Evolutionary conservation across 2,888 invertebrate species (phyloP), one percentile per base, ranked within the genome.

Genomic region (Hoplodrina ambigua): DNA sequence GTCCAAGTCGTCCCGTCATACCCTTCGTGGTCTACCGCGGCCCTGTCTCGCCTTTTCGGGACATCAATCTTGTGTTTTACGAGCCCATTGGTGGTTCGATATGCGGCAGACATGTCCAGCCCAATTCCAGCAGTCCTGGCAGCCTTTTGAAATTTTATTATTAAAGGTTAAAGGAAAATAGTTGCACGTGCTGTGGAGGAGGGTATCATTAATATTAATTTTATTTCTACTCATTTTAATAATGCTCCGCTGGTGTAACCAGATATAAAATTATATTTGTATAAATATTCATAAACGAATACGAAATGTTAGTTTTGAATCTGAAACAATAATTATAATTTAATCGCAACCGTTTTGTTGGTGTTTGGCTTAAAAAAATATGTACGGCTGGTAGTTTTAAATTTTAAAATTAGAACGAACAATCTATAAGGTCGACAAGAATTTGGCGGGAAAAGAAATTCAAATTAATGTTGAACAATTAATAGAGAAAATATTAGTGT

Each of bases 151-250:
- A 25, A 25, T 25, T 25, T 15, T 58, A 46, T 60, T 41, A 50
- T 17, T 41, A 4, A 52, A 55, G 33, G 17, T 13, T 30, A n/a
- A 46, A 54, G 33, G 30, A 54, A 62, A 70, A 68, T 53, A 49
- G 37, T 62, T 52, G 25, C 52, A 46, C 60, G 52, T 61, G 37
- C 69, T 76, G 61, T n/a, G 11, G 55, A 4, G 10, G 11, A 59
- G 7, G 2, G 15, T 41, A 19, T 70, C 61, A 69, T 76, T 49
- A 61, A 70, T 61, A 69, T 70, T 73, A 60, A 60, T 60, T 60
- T 56, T 41, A 55, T 30, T 49, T 55, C n/a, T 49, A 57, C 46
- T 61, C 30, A 53, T 74, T 61, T 74, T 41, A 60, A 70, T 76
- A 69, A 69, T 53, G 20, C 69, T 41, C 46, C n/a, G 17, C 46